Base-by-base conservation (phyloP, 2,888 invertebrate species). In the Watsonalla cultraria region DNA sequence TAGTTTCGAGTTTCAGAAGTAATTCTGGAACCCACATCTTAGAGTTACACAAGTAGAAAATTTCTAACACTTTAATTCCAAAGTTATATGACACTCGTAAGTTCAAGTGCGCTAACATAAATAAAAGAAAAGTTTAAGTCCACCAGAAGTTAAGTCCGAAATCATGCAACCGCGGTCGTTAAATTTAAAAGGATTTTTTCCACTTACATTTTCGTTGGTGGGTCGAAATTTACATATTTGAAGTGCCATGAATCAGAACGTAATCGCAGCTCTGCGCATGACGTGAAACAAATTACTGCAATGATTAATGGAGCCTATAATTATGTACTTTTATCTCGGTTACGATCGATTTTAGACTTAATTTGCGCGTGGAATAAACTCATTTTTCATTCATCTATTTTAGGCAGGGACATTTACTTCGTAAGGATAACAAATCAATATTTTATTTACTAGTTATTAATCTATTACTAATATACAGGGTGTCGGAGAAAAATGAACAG, bases 141-240 rank as follows among this genome's bases (percentile, higher is more conserved):
- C 59, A 70, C 70, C 63, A 66, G 64, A 69, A 74, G 62, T 72
- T 68, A 51, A 51, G 39, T 37, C 14, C 37, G 57, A 47, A 61
- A 66, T 64, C 58, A 64, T 52, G 54, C 58, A 52, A 68, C 53
- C 8, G 15, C 24, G 55, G 51, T 63, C 62, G 54, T 68, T 60
- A 70, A 71, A 64, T 62, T 61, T 56, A 60, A 61, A 60, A 54
- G 52, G 47, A 49, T 58, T 58, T 53, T 39, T 15, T 13, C 15
- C 46, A 52, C 51, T 52, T 60, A 60, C 60, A 52, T 49, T 52
- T 56, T 51, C 6, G 24, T 5, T 54, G 53, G 51, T 59, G 64
- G 69, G 72, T 64, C 61, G 58, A 42, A 57, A 73, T 74, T 73
- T 60, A 58, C 71, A 73, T 57, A 61, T 61, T 50, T 51, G 39